These are phyloP conservation scores for Agrochola circellaris DNA, from an alignment of 2,888 invertebrate genomes.

Conservation along the genomic window DNA sequence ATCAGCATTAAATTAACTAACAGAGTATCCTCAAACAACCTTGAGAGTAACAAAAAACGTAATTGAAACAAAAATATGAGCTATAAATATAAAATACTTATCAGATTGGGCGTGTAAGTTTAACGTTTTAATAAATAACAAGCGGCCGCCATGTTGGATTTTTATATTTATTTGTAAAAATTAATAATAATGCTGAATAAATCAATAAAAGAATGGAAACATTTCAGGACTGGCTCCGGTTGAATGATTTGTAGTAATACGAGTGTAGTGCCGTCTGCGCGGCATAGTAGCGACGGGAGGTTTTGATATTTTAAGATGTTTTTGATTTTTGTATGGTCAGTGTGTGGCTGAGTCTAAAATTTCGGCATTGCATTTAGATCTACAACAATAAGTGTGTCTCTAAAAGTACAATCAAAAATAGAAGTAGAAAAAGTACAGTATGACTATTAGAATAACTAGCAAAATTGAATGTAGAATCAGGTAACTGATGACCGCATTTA, in stretches of 20 bases:
- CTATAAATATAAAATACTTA: constrained; percentile 82
- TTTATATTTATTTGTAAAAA: constrained; percentile 77
- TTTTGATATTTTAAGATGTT: constrained; percentile 78
- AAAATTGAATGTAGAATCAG: too few species aligned
- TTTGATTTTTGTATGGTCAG: background rate
- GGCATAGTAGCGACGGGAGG: constrained; percentile 26
- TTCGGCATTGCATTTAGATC: too few species aligned
- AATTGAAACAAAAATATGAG: constrained; percentile 75
- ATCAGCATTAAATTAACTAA: constrained; percentile 58
- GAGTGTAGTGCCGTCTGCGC: constrained; percentile 83
- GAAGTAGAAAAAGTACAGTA: too few species aligned
- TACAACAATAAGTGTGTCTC: too few species aligned
- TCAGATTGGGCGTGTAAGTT: constrained; percentile 84
- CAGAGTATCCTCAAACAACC: constrained; percentile 70
- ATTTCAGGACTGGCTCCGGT: constrained; percentile 83
- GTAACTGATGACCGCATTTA: too few species aligned
- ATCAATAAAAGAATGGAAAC: constrained; percentile 90
- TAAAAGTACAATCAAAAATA: too few species aligned
- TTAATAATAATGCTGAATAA: constrained; percentile 90
- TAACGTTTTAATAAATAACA: constrained; percentile 87
- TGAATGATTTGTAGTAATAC: constrained; percentile 90
- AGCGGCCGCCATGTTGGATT: constrained; percentile 72
- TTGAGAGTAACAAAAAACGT: constrained; percentile 68
- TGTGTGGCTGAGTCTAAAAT: too few species aligned
- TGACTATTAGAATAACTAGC: too few species aligned